phyloP scores from a whole-genome alignment of 37 sponge, comb jelly and placozoan genomes.

The Aphrocallistes beatrix region DNA sequence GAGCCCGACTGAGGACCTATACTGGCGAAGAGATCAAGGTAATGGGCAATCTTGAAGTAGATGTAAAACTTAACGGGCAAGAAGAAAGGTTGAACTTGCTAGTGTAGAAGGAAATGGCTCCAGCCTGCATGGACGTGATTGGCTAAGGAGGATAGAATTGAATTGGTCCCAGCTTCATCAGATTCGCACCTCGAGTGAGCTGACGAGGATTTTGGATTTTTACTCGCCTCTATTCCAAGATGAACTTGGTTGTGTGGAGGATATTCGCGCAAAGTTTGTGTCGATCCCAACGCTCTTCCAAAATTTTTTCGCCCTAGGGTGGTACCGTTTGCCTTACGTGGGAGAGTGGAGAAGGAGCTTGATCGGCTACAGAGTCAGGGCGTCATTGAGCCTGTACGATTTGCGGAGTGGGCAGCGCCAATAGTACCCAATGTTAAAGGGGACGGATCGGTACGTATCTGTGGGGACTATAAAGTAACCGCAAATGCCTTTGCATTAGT shows the following conservation, averaged over 20 bases:
- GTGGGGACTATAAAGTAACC: conserved; percentile 32
- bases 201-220: neutral
- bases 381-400: neutral
- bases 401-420: conserved; percentile 25
- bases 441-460: conserved; percentile 20
- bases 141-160: conserved; percentile 1
- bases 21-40: neutral
- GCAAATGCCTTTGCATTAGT: neutral
- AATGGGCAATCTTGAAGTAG: conserved; percentile 6
- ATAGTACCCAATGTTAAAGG: conserved; percentile 24
- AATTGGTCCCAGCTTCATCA: conserved; percentile 21
- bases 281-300: conserved; percentile 4
- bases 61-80: neutral
- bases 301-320: neutral
- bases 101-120: no score
- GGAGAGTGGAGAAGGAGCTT: neutral
- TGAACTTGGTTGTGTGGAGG: neutral
- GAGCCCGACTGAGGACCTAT: conserved; percentile 11
- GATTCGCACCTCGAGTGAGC: neutral
- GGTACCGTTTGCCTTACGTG: conserved; percentile 25
- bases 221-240: neutral
- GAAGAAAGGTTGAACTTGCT: neutral
- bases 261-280: neutral
- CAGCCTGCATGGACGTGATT: conserved; percentile 21
- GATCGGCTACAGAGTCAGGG: neutral